A percentile compares a stretch with the other conserved stretches of the same genome.
These are phyloP conservation scores for Stylophora pistillata DNA, from an alignment of 64 coral and sea anemone species.

Conservation along the genomic window DNA sequence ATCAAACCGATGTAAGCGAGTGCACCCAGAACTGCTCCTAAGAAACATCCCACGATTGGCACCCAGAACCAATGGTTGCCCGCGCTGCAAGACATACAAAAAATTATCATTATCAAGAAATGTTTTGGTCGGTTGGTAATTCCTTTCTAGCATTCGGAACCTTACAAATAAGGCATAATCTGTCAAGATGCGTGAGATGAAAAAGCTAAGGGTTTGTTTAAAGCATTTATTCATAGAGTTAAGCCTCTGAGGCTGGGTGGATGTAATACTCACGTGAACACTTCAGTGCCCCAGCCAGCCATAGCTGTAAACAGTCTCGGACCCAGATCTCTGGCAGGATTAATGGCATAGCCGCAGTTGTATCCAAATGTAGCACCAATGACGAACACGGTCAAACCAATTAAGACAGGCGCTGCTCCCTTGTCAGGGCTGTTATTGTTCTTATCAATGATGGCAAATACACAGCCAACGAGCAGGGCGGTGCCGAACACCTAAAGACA, in stretches of 20 bases:
- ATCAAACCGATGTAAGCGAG: constrained; percentile 61
- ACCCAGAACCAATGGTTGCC: constrained; percentile 81
- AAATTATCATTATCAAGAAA: background rate
- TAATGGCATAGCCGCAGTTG: constrained; percentile 69
- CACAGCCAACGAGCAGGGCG: constrained; percentile 50
- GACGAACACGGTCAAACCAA: constrained; percentile 58
- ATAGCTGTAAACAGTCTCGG: constrained; percentile 61
- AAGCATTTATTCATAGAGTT: no score
- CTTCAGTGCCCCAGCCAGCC: constrained; percentile 56
- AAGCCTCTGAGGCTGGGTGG: background rate
- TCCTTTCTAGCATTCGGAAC: background rate
- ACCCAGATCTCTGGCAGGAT: constrained; percentile 71
- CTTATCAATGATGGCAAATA: constrained; percentile 61
- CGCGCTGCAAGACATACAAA: background rate
- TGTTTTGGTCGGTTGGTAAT: background rate
- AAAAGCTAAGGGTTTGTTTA: no score
- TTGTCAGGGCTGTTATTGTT: constrained; percentile 57
- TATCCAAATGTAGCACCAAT: constrained; percentile 65
- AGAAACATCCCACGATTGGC: constrained; percentile 50
- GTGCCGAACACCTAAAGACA: constrained; percentile 43
- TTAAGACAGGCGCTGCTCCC: constrained; percentile 34
- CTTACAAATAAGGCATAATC: no score
- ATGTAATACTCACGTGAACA: constrained; percentile 55
- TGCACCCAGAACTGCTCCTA: constrained; percentile 62
- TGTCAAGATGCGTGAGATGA: no score